Base-by-base conservation (phyloP, 2,113 vertebrate genomes). In the Callipepla squamata region DNA sequence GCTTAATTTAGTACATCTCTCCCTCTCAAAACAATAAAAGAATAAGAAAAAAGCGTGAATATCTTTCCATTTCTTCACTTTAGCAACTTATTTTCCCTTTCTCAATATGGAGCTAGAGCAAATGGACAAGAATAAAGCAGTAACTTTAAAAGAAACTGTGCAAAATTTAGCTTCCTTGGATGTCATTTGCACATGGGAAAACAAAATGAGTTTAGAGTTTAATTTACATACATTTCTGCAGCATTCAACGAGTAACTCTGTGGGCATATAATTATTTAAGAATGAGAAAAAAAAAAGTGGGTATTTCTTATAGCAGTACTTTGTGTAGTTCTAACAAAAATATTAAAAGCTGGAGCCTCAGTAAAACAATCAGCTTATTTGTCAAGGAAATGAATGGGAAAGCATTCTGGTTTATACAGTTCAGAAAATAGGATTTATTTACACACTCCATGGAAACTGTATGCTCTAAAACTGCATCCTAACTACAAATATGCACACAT, bases 391-490 rank as follows among this genome's bases (percentile, higher is more conserved):
- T 77, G 34, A 85, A 93, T 85, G 48, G 45, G 58, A 84, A 96
- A 87, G 75, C 9, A 11, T 76, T 93, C 87, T 59, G 19, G 80
- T 93, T 96, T 73, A 61, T 77, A 59, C 6, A 45, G 38, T 77
- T 87, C 70, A 0, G 3, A 94, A 96, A 96, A 93, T n/a, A 79
- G 55, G 58, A 77, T 89, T 94, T 95, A 85, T 96, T 93, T 89
- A 92, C 36, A 76, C 62, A 92, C 62, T 91, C 67, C 70, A 59
- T 89, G 75, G 53, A 83, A 94, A 93, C 67, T 82, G 32, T 73
- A 80, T 47, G 53, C 73, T 90, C 72, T 72, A 57, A 92, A 91
- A 92, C 42, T 80, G 68, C 68, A 91, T 80, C 59, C 38, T 70
- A 69, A 77, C 72, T 85, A 87, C 75, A 94, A 87, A 82, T 87